phyloP scores from a whole-genome alignment of 2,888 invertebrate species.

The Notocelia uddmanniana region DNA sequence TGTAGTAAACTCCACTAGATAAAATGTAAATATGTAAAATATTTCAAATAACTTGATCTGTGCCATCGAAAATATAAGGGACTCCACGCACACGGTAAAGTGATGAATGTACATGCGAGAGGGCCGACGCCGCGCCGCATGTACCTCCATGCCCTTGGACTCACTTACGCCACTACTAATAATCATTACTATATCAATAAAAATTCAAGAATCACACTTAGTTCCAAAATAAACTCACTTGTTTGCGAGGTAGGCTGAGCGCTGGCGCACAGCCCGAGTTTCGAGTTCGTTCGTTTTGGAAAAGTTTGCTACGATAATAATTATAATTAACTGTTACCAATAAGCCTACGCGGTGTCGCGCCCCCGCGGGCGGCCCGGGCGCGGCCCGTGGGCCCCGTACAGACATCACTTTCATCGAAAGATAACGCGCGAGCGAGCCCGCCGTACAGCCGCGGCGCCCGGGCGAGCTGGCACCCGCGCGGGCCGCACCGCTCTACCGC shows the following conservation, averaged over 20 bases:
- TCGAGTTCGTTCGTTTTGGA: constrained; percentile 87
- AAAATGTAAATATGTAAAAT: constrained; percentile 86
- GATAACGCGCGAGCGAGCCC: constrained; percentile 30
- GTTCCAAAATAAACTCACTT: constrained; percentile 92
- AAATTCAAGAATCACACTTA: constrained; percentile 91
- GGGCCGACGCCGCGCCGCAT: constrained; percentile 57
- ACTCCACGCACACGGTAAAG: constrained; percentile 82
- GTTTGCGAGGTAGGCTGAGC: constrained; percentile 90
- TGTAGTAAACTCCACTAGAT: constrained; percentile 85
- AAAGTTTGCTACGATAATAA: constrained; percentile 86
- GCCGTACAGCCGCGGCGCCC: constrained; percentile 20
- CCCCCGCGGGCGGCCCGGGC: constrained; percentile 72
- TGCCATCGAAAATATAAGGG: constrained; percentile 84
- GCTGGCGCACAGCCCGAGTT: constrained; percentile 86
- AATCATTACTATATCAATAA: constrained; percentile 86
- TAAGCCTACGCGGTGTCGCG: constrained; percentile 85
- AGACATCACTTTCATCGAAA: constrained; percentile 43
- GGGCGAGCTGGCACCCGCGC: constrained; percentile 64
- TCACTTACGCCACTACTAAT: constrained; percentile 85
- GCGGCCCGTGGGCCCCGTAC: constrained; percentile 48
- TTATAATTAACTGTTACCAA: constrained; percentile 85
- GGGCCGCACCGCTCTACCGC: constrained; percentile 84
- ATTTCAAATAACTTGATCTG: constrained; percentile 84
- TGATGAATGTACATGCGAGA: constrained; percentile 67
- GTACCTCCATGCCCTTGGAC: constrained; percentile 72